Base-by-base conservation (phyloP, 1,140 invertebrate species). In the Meloidogyne hapla region DNA sequence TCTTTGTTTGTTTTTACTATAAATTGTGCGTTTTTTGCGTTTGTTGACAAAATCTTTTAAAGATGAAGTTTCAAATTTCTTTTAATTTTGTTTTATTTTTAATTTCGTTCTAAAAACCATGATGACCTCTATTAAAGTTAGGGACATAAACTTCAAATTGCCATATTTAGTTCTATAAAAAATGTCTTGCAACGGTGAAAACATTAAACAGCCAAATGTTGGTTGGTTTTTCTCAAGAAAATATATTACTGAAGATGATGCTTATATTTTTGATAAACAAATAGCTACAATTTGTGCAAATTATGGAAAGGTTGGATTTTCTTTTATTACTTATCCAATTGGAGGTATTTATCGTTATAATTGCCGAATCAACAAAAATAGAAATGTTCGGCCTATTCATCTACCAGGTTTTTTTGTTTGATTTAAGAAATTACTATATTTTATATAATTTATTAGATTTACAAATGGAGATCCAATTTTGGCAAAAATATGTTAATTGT, bases 401-500 rank as follows among this genome's bases (percentile, higher is more conserved):
- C 67, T 84, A 28, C 83, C 83, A 9, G 83, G 83, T 78, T 42
- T 83, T n/a, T 66, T 5, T n/a, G n/a, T n/a, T 66, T 15, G 15
- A 67, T n/a, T 65, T 65, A 4, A 23, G 8, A 1, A n/a, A 6
- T 13, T 21, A 23, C 3, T 18, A 33, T 68, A 12, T 56, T 28
- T 15, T 2, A 25, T 48, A 23, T 38, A 12, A 10, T 63, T 6
- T 71, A 33, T 6, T 21, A 73, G 71, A 73, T 73, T 28, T 56
- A 4, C 83, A 83, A 68, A 42, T 84, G 69, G 25, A 33, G 21
- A 84, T 74, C 69, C 66, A 71, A 26, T 76, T 76, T 4, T 84
- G 83, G 83, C 73, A 76, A 28, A 81, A 69, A 5, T 83, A 85
- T 66, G 77, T 85, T 15, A 69, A 48, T 56, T 84, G 83, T 28